Evolutionary conservation across 2,113 vertebrate species (phyloP), one percentile per base, ranked within the genome.

Genomic region (Periophthalmodon schlosseri): DNA sequence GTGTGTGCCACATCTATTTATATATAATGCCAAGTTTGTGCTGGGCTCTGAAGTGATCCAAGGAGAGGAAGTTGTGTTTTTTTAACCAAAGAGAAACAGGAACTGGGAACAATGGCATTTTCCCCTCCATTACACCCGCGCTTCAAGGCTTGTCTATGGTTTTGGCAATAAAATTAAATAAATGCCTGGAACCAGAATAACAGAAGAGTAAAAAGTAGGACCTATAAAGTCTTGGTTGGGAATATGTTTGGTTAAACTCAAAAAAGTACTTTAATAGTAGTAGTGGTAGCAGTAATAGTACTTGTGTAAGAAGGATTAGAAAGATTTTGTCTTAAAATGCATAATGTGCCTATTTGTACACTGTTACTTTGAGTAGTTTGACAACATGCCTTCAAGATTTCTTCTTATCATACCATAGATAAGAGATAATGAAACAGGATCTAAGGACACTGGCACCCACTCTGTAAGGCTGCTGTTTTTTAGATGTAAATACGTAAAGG

Each of bases 71-170:
- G 69, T 20, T 46, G 72, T 79, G 72, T 79, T 88, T 85, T 85
- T 76, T 56, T 84, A 85, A 74, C 83, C 71, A 4, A 21, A 90
- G 85, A 23, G 70, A 88, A 89, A 86, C 84, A 91, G 87, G 86
- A 91, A 90, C 81, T 84, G 50, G 70, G 88, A 91, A 90, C 91
- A 91, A 92, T 89, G 77, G 84, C 83, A 82, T 89, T 87, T 88
- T 89, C 82, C 84, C 86, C 86, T 88, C 79, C 88, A 90, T 92
- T 91, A 87, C 78, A 83, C 83, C 68, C 71, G 66, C 44, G 36
- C 77, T 74, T 81, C 74, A 82, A 52, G 78, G 76, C 69, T 78
- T 50, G 74, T 57, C 65, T 80, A 65, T 72, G 58, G 52, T 60
- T 70, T 82, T 39, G 24, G 60, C 28, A 63, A 20, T 33, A 33